Evolutionary conservation across 2,888 invertebrate genomes (phyloP).

Genomic region (Baronia brevicornis): DNA sequence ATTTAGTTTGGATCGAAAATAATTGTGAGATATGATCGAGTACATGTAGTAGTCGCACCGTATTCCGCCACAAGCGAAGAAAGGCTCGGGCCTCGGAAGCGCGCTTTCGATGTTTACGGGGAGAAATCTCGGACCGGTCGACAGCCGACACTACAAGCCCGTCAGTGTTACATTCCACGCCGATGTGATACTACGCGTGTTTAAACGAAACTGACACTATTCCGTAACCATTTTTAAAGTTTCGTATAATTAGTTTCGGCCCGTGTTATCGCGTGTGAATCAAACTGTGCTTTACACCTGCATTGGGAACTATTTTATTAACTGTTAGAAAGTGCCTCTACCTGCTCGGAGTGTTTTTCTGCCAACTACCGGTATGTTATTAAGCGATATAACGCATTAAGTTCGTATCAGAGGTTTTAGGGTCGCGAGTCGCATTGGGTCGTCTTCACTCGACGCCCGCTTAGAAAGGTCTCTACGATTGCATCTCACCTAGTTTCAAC

Average conservation of each 20-base stretch:
- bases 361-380: conserved; percentile 47
- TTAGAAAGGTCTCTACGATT: conserved; percentile 27
- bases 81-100: conserved; percentile 55
- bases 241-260: conserved; percentile 12
- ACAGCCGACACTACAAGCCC: conserved; percentile 27
- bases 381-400: conserved; percentile 12
- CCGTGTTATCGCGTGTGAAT: conserved; percentile 19
- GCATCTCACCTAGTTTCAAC: conserved; percentile 21
- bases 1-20: too few species aligned
- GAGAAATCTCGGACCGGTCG: conserved; percentile 71
- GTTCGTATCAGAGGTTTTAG: conserved; percentile 41
- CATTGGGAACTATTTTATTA: conserved; percentile 20
- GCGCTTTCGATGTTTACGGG: conserved; percentile 72
- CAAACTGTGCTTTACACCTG: conserved; percentile 19
- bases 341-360: conserved; percentile 48
- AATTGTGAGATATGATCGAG: conserved; percentile 23
- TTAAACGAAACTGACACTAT: conserved; percentile 4
- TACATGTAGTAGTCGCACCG: conserved; percentile 39
- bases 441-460: conserved; percentile 18
- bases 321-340: conserved; percentile 44
- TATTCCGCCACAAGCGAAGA: conserved; percentile 59
- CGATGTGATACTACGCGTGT: conserved; percentile 29
- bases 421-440: conserved; percentile 28
- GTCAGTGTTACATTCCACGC: conserved; percentile 44
- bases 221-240: conserved; percentile 9